These are phyloP conservation scores for Lampris incognitus DNA, from an alignment of 2,113 vertebrate genomes.

Conservation along the genomic window DNA sequence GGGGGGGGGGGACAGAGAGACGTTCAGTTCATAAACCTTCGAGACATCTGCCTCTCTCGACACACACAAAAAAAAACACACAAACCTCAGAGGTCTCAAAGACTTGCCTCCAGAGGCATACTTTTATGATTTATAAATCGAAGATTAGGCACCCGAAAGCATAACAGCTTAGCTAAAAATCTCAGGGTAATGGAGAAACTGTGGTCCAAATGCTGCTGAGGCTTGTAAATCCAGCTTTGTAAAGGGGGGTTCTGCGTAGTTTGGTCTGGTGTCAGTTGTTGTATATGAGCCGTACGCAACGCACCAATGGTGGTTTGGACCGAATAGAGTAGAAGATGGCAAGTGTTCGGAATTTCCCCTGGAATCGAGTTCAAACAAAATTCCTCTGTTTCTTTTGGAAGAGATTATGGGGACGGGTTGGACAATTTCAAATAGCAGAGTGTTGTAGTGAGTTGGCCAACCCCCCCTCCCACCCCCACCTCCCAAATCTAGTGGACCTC, in stretches of 20 bases:
- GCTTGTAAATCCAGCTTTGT: constrained; percentile 23
- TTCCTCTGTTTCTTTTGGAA: neutral
- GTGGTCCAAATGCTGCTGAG: constrained; percentile 11
- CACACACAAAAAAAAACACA: neutral
- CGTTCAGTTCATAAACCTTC: constrained; percentile 55
- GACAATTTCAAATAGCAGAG: too few species aligned
- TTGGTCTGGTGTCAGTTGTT: constrained; percentile 25
- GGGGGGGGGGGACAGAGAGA: constrained; percentile 53
- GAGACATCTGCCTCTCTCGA: constrained; percentile 35
- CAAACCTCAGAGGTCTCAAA: neutral
- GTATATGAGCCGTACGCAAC: constrained; percentile 39
- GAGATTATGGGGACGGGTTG: too few species aligned
- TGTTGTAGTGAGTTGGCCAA: too few species aligned
- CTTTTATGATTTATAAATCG: constrained; percentile 50
- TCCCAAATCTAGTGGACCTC: too few species aligned
- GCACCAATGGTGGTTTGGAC: constrained; percentile 42
- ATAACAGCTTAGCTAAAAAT: constrained; percentile 39
- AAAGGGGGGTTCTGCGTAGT: constrained; percentile 33
- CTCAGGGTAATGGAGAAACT: constrained; percentile 30
- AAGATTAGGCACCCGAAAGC: constrained; percentile 37
- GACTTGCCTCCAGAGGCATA: neutral
- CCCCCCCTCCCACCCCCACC: too few species aligned
- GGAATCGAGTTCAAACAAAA: constrained; percentile 16
- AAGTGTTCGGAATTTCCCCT: constrained; percentile 18
- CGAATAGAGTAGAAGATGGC: neutral